Evolutionary conservation across 2,888 invertebrate species (phyloP).

Genomic region (Apodemia hepburni): DNA sequence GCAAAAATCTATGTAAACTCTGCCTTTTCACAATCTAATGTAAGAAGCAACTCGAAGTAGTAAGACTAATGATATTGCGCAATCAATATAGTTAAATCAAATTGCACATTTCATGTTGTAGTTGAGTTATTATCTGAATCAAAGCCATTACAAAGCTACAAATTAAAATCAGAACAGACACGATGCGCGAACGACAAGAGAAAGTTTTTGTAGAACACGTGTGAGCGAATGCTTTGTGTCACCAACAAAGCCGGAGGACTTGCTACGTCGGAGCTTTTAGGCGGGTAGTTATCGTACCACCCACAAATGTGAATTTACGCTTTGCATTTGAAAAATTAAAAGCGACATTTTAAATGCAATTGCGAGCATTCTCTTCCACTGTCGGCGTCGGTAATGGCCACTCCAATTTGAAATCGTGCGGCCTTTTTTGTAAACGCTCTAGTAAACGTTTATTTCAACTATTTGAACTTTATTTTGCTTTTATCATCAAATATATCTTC

Average conservation of each 20-base stretch:
- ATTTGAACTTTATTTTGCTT: slow-evolving; percentile 39
- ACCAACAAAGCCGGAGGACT: slow-evolving; percentile 63
- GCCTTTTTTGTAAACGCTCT: slow-evolving; percentile 53
- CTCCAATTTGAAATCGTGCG: slow-evolving; percentile 67
- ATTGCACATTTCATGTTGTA: not conserved
- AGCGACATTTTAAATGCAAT: slow-evolving; percentile 74
- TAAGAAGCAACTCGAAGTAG: too few relatives aligned
- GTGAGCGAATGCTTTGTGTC: slow-evolving; percentile 65
- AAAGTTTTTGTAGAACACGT: slow-evolving; percentile 62
- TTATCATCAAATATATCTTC: slow-evolving; percentile 35
- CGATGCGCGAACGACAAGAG: slow-evolving; percentile 34
- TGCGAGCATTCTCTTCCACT: slow-evolving; percentile 64
- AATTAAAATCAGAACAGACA: slow-evolving; percentile 12
- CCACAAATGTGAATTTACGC: slow-evolving; percentile 71
- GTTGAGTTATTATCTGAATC: not conserved
- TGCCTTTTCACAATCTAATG: too few relatives aligned
- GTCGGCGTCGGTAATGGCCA: slow-evolving; percentile 72
- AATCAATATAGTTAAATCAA: not conserved
- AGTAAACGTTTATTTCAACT: slow-evolving; percentile 59
- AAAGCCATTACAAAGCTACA: slow-evolving; percentile 16
- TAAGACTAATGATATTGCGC: too few relatives aligned
- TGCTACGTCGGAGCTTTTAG: slow-evolving; percentile 67
- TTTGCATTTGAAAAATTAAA: slow-evolving; percentile 77
- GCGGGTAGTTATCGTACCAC: slow-evolving; percentile 64
- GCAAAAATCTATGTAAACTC: too few relatives aligned